Evolutionary conservation across 1,140 invertebrate genomes (phyloP).

Genomic region (Drosophila orena): DNA sequence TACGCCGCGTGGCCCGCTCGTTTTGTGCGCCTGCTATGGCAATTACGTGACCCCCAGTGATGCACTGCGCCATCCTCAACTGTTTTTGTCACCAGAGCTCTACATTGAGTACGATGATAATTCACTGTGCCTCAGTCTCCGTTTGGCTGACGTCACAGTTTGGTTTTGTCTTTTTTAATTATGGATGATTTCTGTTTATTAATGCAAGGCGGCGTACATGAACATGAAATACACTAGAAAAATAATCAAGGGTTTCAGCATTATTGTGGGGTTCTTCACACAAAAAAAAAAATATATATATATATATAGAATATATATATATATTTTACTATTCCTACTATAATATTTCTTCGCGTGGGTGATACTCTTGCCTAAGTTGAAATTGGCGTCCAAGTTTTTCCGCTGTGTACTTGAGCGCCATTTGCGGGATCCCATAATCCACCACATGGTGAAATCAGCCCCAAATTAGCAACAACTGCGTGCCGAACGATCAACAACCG

Average conservation of each 20-base stretch:
- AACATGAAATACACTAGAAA: neutral
- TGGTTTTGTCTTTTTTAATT: slow-evolving; percentile 10
- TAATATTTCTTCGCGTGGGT: neutral
- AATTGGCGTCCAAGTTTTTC: slow-evolving; percentile 3
- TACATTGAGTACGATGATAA: slow-evolving; percentile 1
- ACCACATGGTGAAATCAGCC: slow-evolving; percentile 56
- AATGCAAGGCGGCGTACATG: slow-evolving; percentile 11
- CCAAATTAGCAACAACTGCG: slow-evolving; percentile 49
- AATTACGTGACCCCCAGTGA: slow-evolving; percentile 62
- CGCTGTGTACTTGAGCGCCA: slow-evolving; percentile 22
- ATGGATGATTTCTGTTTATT: slow-evolving; percentile 16
- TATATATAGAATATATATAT: too few relatives aligned
- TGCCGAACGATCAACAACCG: slow-evolving; percentile 17
- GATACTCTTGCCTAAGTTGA: too few relatives aligned
- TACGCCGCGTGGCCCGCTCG: slow-evolving; percentile 22
- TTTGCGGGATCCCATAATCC: slow-evolving; percentile 39
- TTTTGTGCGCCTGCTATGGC: slow-evolving; percentile 22
- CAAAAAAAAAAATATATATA: too few relatives aligned
- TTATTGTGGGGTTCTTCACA: too few relatives aligned
- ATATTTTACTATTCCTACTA: too few relatives aligned
- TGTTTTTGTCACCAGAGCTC: slow-evolving; percentile 11
- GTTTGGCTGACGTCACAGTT: slow-evolving; percentile 9
- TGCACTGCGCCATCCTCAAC: slow-evolving; percentile 18
- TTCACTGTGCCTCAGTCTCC: neutral
- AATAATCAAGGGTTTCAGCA: neutral